A percentile compares a stretch with the other conserved stretches of the same genome.
Evolutionary conservation across 2,113 vertebrate species (phyloP).

Genomic region (Erythrolamprus reginae): DNA sequence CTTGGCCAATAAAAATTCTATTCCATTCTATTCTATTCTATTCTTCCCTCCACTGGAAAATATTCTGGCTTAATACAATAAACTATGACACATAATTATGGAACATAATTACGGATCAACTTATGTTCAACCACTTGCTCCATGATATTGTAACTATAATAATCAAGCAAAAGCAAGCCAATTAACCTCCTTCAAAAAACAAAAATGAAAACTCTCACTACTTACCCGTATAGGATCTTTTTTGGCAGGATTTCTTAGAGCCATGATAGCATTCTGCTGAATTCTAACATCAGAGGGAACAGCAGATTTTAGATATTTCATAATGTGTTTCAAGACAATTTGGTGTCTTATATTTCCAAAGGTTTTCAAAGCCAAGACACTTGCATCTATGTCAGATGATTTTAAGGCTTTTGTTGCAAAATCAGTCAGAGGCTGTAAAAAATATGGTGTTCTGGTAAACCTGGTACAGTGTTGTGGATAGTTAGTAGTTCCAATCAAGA

Average conservation of each 20-base stretch:
- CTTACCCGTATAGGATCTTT: constrained; percentile 61
- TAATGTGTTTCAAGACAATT: constrained; percentile 59
- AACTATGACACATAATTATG: neutral
- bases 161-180: neutral
- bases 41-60: neutral
- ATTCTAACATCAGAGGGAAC: constrained; percentile 38
- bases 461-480: neutral
- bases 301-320: constrained; percentile 58
- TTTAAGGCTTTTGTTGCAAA: constrained; percentile 52
- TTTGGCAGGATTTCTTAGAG: constrained; percentile 56
- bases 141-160: neutral
- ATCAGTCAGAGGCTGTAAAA: constrained; percentile 56
- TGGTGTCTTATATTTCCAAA: constrained; percentile 60
- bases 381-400: constrained; percentile 48
- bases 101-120: too few species aligned
- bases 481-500: neutral
- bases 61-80: neutral
- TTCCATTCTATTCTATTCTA: too few species aligned
- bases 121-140: neutral
- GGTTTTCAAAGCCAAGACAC: constrained; percentile 57
- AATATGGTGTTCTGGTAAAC: neutral
- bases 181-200: neutral
- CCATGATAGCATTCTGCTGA: constrained; percentile 39
- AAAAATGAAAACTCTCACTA: neutral
- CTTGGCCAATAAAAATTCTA: too few species aligned